A percentile compares a stretch with the other conserved stretches of the same genome.
These are phyloP conservation scores for Microtus montanus DNA, from an alignment of 2,113 vertebrate genomes.

Conservation along the genomic window DNA sequence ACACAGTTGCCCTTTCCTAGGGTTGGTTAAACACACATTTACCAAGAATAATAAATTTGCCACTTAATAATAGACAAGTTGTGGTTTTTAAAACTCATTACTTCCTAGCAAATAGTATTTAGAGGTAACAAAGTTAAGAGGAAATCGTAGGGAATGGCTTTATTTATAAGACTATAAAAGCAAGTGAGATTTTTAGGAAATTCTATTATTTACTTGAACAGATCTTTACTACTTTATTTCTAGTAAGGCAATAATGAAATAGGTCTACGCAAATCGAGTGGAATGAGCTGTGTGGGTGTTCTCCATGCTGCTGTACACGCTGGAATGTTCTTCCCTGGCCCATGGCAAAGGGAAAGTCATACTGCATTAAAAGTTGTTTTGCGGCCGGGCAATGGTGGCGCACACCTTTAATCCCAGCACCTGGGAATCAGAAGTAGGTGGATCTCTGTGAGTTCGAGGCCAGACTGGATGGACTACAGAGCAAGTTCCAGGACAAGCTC, in stretches of 20 bases:
- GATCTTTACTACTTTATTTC: neutral
- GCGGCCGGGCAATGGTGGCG: neutral
- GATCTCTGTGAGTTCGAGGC: no score
- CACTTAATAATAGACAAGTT: neutral
- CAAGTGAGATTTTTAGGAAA: neutral
- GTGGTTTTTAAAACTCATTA: neutral
- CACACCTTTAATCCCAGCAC: no score
- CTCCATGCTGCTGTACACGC: neutral
- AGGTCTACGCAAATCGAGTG: neutral
- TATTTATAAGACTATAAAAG: constrained; percentile 12
- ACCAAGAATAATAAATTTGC: neutral
- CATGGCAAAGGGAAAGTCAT: neutral
- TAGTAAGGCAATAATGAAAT: constrained; percentile 20
- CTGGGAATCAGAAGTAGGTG: no score
- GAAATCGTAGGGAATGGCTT: neutral
- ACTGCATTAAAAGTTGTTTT: neutral
- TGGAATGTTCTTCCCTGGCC: neutral
- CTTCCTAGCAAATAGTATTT: neutral
- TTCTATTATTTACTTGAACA: neutral
- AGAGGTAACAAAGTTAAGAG: neutral
- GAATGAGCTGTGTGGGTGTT: neutral
- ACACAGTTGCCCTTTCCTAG: neutral
- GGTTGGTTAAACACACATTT: neutral
- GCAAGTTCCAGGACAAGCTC: no score
- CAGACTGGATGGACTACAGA: no score